These are phyloP conservation scores for Platycnemis pennipes DNA, from an alignment of 2,888 invertebrate species.

Conservation along the genomic window DNA sequence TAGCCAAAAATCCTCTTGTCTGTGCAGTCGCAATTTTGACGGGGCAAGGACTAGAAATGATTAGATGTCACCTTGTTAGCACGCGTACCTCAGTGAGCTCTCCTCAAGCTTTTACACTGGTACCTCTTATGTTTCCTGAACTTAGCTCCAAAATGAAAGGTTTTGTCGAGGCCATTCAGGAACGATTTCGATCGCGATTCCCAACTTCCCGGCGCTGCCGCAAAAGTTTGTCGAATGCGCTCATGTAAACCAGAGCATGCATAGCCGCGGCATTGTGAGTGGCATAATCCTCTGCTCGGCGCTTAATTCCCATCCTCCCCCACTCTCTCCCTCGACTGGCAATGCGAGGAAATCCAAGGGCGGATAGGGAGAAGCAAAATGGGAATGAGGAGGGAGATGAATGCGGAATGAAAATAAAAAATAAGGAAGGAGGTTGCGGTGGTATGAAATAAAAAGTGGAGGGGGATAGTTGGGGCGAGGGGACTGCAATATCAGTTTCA, in stretches of 20 bases:
- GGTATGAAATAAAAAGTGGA: slow-evolving; percentile 19
- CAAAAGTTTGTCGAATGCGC: neutral
- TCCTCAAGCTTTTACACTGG: neutral
- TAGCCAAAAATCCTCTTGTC: neutral
- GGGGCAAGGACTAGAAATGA: neutral
- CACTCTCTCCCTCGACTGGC: neutral
- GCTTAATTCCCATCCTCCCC: neutral
- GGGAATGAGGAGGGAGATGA: neutral
- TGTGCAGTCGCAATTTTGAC: neutral
- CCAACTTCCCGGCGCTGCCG: neutral
- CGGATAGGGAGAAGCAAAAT: neutral
- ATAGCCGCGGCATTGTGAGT: neutral
- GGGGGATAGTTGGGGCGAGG: neutral
- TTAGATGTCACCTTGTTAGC: neutral
- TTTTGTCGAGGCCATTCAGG: neutral
- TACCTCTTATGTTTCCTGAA: neutral
- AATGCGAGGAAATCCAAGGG: neutral
- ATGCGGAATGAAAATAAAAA: neutral
- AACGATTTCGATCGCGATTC: neutral
- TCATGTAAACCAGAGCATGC: neutral
- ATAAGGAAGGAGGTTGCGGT: neutral
- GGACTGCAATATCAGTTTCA: neutral
- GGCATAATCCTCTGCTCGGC: slow-evolving; percentile 10
- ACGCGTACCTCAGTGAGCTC: neutral
- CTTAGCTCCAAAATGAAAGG: neutral